Conservation (phyloP, 2,888 invertebrate genomes). For the Acanthosoma haemorrhoidale region DNA sequence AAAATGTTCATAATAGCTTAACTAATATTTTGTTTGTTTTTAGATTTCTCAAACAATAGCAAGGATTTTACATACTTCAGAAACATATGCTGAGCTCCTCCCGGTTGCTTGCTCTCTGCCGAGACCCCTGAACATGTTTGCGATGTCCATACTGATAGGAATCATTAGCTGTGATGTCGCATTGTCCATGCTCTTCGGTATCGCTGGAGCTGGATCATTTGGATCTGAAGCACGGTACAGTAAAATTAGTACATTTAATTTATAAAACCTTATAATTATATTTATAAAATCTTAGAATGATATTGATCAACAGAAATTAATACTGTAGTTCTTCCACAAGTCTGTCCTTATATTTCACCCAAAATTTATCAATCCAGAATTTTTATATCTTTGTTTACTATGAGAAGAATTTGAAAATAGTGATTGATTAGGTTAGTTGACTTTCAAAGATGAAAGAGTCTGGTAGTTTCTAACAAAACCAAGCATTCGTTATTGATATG, state of each 20-base stretch:
- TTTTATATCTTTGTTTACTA: too few species aligned
- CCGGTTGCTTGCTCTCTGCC: slow-evolving; percentile 43
- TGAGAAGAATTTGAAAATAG: too few species aligned
- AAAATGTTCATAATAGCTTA: not conserved
- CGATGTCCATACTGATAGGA: slow-evolving; percentile 61
- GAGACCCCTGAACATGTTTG: slow-evolving; percentile 54
- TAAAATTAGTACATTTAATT: not conserved
- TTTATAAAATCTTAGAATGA: too few species aligned
- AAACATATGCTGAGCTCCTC: slow-evolving; percentile 35
- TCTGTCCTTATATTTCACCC: too few species aligned
- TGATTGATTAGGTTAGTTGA: too few species aligned
- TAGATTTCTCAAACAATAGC: not conserved
- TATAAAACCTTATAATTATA: too few species aligned
- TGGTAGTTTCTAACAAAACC: too few species aligned
- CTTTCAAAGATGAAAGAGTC: too few species aligned
- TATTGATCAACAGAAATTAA: too few species aligned
- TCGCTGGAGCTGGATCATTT: slow-evolving; percentile 48
- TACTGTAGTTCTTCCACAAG: too few species aligned
- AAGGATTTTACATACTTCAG: slow-evolving; percentile 29
- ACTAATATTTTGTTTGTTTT: not conserved
- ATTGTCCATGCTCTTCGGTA: slow-evolving; percentile 47
- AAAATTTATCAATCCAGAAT: too few species aligned
- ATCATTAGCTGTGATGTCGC: slow-evolving; percentile 55
- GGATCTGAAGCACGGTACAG: slow-evolving; percentile 26
- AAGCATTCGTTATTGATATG: too few species aligned